Evolutionary conservation across 2,888 invertebrate species (phyloP).

Genomic region (Morinoia aosen): DNA sequence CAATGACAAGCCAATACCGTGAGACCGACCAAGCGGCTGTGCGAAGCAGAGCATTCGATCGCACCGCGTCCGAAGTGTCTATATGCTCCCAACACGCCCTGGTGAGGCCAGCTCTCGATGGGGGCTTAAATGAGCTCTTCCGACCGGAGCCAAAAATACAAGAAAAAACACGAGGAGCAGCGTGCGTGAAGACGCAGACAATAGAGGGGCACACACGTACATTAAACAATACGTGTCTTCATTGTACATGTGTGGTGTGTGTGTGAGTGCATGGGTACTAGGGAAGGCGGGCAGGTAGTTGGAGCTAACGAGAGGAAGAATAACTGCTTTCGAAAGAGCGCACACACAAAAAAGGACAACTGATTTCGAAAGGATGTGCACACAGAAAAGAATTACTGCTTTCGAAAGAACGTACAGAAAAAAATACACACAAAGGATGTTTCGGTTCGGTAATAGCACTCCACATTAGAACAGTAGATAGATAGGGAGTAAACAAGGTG

Average conservation of each 20-base stretch:
- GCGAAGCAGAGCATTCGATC: background rate
- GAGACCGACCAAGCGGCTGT: background rate
- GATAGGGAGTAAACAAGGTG: background rate
- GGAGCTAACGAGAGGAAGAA: background rate
- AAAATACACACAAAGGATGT: background rate
- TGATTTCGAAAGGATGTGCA: background rate
- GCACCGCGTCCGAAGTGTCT: background rate
- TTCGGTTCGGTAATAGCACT: background rate
- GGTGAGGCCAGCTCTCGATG: background rate
- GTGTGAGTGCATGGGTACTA: background rate
- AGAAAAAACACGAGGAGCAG: background rate
- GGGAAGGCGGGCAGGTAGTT: background rate
- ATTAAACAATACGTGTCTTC: background rate
- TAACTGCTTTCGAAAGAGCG: background rate
- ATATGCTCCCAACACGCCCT: background rate
- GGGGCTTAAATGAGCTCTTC: constrained; percentile 1
- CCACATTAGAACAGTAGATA: background rate
- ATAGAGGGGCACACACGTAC: constrained; percentile 3
- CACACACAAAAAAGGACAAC: background rate
- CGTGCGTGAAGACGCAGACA: background rate
- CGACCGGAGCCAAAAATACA: background rate
- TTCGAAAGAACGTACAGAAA: background rate
- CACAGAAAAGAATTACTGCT: background rate
- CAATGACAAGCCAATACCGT: background rate
- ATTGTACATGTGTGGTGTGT: background rate